phyloP scores from a whole-genome alignment of 2,113 vertebrate genomes.

The Nanorana parkeri region DNA sequence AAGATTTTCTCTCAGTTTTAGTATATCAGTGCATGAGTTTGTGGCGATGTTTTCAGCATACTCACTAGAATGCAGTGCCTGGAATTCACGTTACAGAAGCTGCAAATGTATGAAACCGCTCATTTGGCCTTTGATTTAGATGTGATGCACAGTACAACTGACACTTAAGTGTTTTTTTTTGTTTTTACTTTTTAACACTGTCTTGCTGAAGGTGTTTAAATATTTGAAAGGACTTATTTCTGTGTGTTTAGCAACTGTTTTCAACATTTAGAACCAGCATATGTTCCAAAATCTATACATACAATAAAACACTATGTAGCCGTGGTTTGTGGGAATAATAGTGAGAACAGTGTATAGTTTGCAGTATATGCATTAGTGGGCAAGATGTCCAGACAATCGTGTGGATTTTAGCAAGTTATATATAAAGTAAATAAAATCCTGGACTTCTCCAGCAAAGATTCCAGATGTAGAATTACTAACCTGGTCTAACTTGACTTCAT shows the following conservation, averaged over 20 bases:
- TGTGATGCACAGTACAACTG: conserved; percentile 48
- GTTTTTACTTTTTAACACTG: neutral
- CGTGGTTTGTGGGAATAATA: too few relatives aligned
- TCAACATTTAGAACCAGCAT: too few relatives aligned
- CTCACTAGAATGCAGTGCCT: conserved; percentile 57
- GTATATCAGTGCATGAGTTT: conserved; percentile 50
- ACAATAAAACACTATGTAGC: too few relatives aligned
- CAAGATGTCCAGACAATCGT: too few relatives aligned
- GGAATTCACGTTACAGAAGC: conserved; percentile 51
- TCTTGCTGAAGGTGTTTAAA: neutral
- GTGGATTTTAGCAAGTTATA: neutral
- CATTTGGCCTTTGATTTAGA: conserved; percentile 55
- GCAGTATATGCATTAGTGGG: neutral
- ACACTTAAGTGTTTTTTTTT: neutral
- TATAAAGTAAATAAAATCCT: conserved; percentile 27
- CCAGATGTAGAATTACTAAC: conserved; percentile 49
- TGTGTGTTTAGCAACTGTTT: too few relatives aligned
- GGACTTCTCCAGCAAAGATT: conserved; percentile 41
- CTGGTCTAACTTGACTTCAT: conserved; percentile 57
- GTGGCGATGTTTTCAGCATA: conserved; percentile 54
- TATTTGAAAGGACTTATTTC: neutral
- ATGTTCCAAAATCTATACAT: too few relatives aligned
- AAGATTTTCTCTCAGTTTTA: conserved; percentile 61
- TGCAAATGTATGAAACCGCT: conserved; percentile 51
- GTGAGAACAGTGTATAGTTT: neutral